These are phyloP conservation scores for Sturmia bella DNA, from an alignment of 2,888 invertebrate species.

Conservation along the genomic window DNA sequence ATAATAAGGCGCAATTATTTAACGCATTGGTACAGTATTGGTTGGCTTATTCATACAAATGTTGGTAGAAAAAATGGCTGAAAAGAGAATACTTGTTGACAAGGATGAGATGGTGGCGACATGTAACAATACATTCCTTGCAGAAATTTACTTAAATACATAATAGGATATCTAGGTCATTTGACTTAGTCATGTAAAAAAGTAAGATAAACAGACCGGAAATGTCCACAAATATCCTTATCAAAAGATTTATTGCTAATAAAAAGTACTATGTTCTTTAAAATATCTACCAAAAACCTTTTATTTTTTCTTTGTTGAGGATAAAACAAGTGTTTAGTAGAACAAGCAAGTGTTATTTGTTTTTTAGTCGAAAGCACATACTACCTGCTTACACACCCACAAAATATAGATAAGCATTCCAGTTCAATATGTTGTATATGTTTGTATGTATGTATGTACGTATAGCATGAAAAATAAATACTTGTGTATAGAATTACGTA, in stretches of 20 bases:
- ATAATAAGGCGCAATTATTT: conserved; percentile 63
- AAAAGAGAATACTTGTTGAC: neutral
- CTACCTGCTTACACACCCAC: too few species aligned
- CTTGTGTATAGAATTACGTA: neutral
- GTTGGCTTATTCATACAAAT: neutral
- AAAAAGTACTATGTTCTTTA: neutral
- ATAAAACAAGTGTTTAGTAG: neutral
- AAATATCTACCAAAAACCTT: neutral
- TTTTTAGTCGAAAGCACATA: too few species aligned
- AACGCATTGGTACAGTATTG: conserved; percentile 54
- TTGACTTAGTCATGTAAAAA: conserved; percentile 35
- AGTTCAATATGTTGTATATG: too few species aligned
- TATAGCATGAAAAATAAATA: neutral
- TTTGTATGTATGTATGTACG: neutral
- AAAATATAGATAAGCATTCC: neutral
- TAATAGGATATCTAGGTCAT: conserved; percentile 63
- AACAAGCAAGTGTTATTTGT: too few species aligned
- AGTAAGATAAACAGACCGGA: conserved; percentile 34
- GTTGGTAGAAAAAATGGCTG: conserved; percentile 40
- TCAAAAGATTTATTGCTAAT: conserved; percentile 18
- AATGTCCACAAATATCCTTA: conserved; percentile 56
- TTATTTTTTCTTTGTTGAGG: neutral
- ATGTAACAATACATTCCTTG: conserved; percentile 48
- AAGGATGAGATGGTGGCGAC: conserved; percentile 25
- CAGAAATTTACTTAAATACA: conserved; percentile 48